Percentiles rank a stretch among this genome's conserved stretches.
These are phyloP conservation scores for Morone chrysops DNA, from an alignment of 2,113 vertebrate species.

Conservation along the genomic window DNA sequence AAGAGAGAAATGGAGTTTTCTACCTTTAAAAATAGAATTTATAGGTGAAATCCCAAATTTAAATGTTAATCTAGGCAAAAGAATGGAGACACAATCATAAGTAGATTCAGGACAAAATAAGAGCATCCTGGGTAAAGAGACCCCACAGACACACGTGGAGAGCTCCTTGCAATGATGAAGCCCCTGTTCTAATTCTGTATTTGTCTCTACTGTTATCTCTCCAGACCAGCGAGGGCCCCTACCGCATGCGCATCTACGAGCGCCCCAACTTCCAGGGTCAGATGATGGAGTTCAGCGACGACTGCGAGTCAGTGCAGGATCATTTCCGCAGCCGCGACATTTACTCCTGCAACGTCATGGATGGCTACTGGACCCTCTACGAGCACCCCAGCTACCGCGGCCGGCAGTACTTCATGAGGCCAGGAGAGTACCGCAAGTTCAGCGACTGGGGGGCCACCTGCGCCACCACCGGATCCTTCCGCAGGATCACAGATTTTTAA, in stretches of 20 bases:
- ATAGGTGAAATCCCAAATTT: background rate
- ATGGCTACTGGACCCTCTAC: conserved; percentile 79
- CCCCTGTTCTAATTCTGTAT: background rate
- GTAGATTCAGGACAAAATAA: background rate
- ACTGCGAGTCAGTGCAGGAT: conserved; percentile 80
- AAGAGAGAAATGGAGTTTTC: too few relatives aligned
- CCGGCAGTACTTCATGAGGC: conserved; percentile 80
- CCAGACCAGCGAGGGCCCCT: conserved; percentile 77
- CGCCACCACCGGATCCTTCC: conserved; percentile 78
- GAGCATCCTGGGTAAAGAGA: background rate
- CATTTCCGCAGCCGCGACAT: conserved; percentile 76
- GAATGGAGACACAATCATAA: background rate
- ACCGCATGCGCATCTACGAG: conserved; percentile 78
- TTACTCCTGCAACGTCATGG: conserved; percentile 77
- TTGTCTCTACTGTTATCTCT: background rate
- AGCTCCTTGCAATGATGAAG: background rate
- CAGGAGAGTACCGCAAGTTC: conserved; percentile 78
- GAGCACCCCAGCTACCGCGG: conserved; percentile 77
- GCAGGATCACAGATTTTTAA: conserved; percentile 77
- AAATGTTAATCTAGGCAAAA: background rate
- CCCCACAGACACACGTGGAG: background rate
- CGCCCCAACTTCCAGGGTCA: conserved; percentile 80
- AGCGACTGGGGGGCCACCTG: conserved; percentile 77
- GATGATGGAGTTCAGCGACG: conserved; percentile 80
- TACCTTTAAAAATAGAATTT: background rate